Base-by-base conservation (phyloP, 2,888 invertebrate genomes). In the Drosophila macrospina region DNA sequence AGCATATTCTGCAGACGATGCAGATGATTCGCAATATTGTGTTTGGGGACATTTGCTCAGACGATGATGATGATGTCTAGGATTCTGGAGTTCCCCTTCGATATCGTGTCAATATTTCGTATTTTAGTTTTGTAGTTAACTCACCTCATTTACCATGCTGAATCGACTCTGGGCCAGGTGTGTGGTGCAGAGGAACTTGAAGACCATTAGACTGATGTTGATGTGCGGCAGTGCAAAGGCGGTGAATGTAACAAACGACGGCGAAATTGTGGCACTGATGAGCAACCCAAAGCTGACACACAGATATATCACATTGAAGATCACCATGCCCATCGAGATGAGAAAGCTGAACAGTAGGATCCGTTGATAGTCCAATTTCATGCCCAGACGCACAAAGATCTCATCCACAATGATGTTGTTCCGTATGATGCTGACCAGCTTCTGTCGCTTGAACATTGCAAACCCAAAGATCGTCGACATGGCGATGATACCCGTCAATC, bases 391-490 rank as follows among this genome's bases (percentile, higher is more conserved):
- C 37, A 89, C 88, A 11, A 91, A 90, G 36, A 90, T 89, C 66
- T 90, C 89, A 57, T 91, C 91, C 13, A 90, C 90, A 1, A 88
- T 68, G 16, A 90, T 79, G 26, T 87, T 88, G 32, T 88, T 86
- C 42, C 88, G 90, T 13, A 91, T 90, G 1, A 91, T 90, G 71
- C 77, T 72, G 15, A 90, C 88, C 4, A 90, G 48, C 0, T 71
- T 69, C 10, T 78, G 74, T 0, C 91, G 74, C 57, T 88, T 89
- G 16, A 89, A 86, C 61, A 90, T 89, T 5, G 89, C 85, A 30
- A 90, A 91, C 1, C 91, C 89, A 20, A 91, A 91, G 20, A 91
- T 91, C 1, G 90, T 89, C n/a, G 89, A 64, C 86, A 91, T 90
- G 24, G 91, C 90, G 37, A 90, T 85, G 32, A 91, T 88, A 8